Conservation (phyloP, 2,113 vertebrate genomes). For the Lasiurus borealis region DNA sequence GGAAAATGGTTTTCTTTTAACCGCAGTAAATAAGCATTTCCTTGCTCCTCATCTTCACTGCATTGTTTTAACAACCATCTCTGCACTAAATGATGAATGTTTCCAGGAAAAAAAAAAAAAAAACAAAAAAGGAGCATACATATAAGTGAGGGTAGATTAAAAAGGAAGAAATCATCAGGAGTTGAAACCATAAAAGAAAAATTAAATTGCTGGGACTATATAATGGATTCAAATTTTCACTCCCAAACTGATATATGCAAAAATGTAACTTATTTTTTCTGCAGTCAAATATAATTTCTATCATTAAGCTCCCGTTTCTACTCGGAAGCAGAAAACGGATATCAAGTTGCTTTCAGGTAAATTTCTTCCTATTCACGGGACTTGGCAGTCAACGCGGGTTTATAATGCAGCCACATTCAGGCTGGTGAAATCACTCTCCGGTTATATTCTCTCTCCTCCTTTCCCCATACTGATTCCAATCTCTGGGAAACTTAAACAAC, state of each 20-base stretch:
- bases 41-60: constrained; percentile 6
- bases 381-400: constrained; percentile 73
- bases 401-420: constrained; percentile 51
- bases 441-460: constrained; percentile 51
- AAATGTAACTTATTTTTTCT: constrained; percentile 78
- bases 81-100: constrained; percentile 44
- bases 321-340: constrained; percentile 65
- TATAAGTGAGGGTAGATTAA: constrained; percentile 46
- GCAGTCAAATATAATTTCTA: constrained; percentile 79
- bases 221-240: constrained; percentile 76
- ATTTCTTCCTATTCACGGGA: constrained; percentile 76
- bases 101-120: constrained; percentile 7
- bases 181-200: constrained; percentile 69
- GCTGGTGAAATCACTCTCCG: constrained; percentile 62
- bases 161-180: constrained; percentile 70
- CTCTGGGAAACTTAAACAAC: constrained; percentile 60
- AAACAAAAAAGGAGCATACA: constrained; percentile 22
- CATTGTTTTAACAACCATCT: constrained; percentile 56
- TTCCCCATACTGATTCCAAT: constrained; percentile 53
- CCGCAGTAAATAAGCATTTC: constrained; percentile 8
- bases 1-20: not conserved
- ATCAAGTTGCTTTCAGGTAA: constrained; percentile 81
- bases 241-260: constrained; percentile 75
- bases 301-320: constrained; percentile 78
- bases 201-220: constrained; percentile 69